These are phyloP conservation scores for Ophiothrix spiculata DNA, from an alignment of 35 echinoderm and acorn worm species.

Conservation along the genomic window DNA sequence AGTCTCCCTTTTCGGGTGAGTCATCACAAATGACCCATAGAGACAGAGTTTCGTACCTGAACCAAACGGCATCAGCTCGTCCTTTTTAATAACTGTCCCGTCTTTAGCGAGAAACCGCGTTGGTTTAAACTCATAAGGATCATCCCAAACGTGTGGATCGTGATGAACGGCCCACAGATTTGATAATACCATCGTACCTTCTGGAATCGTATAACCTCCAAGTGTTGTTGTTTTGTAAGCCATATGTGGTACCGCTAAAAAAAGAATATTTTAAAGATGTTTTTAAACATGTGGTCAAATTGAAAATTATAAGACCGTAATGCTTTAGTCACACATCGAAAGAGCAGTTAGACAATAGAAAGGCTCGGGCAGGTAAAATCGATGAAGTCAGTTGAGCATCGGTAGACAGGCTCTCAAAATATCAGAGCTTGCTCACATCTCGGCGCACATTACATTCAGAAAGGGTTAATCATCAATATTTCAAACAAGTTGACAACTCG, in stretches of 20 bases:
- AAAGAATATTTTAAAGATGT: slow-evolving; percentile 23
- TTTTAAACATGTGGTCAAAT: no score
- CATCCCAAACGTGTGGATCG: slow-evolving; percentile 37
- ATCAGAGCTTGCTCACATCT: no score
- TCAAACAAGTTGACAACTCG: no score
- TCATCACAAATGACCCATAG: slow-evolving; percentile 25
- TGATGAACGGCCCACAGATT: slow-evolving; percentile 42
- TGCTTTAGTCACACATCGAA: no score
- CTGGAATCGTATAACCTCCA: slow-evolving; percentile 51
- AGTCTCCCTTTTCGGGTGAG: no score
- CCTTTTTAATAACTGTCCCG: slow-evolving; percentile 38
- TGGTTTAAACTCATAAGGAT: slow-evolving; percentile 29
- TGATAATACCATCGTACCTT: slow-evolving; percentile 55
- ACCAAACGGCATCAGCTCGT: slow-evolving; percentile 56
- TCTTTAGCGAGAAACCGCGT: slow-evolving; percentile 27
- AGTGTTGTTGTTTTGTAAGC: slow-evolving; percentile 14
- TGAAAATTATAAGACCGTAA: no score
- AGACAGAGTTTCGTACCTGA: neutral
- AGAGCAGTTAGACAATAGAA: no score
- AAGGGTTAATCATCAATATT: no score
- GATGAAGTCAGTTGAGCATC: no score
- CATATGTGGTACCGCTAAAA: slow-evolving; percentile 37
- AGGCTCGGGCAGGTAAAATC: no score
- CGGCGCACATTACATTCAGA: no score
- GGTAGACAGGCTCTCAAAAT: no score